phyloP scores from a whole-genome alignment of 2,888 invertebrate genomes.

The Polyommatus iphigenia region DNA sequence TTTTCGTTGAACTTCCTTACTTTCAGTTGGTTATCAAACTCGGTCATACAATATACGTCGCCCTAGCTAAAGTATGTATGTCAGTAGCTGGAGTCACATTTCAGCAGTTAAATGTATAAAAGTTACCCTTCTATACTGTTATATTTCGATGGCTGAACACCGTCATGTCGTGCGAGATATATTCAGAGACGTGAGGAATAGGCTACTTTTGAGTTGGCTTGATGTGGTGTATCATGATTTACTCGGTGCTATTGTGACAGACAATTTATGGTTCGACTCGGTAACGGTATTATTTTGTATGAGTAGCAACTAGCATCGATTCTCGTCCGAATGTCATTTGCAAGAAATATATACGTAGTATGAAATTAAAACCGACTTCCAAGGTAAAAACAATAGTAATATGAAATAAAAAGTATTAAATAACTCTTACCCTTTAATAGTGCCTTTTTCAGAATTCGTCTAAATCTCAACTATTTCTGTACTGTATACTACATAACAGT shows the following conservation, averaged over 20 bases:
- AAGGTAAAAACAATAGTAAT: too few relatives aligned
- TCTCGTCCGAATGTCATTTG: neutral
- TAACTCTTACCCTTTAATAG: too few relatives aligned
- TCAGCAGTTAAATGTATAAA: too few relatives aligned
- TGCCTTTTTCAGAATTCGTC: too few relatives aligned
- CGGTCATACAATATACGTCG: neutral
- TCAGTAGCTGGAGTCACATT: too few relatives aligned
- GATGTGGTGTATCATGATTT: slow-evolving; percentile 25
- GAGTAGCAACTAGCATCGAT: neutral
- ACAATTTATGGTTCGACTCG: slow-evolving; percentile 21
- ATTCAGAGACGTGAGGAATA: slow-evolving; percentile 18
- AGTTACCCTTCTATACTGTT: neutral
- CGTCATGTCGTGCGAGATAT: slow-evolving; percentile 14
- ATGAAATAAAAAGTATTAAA: too few relatives aligned
- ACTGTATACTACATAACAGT: too few relatives aligned
- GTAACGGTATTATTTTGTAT: slow-evolving; percentile 25
- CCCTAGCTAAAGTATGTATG: too few relatives aligned
- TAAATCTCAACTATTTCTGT: too few relatives aligned
- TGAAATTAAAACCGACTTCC: too few relatives aligned
- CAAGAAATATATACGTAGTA: neutral
- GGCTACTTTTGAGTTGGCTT: neutral
- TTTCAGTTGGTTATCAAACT: neutral
- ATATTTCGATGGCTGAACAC: neutral
- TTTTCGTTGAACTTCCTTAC: neutral
- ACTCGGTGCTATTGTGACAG: slow-evolving; percentile 25